Percentiles rank a stretch among this genome's conserved stretches.
These are phyloP conservation scores for Fragum fragum DNA, from an alignment of 2,888 invertebrate genomes.

Conservation along the genomic window DNA sequence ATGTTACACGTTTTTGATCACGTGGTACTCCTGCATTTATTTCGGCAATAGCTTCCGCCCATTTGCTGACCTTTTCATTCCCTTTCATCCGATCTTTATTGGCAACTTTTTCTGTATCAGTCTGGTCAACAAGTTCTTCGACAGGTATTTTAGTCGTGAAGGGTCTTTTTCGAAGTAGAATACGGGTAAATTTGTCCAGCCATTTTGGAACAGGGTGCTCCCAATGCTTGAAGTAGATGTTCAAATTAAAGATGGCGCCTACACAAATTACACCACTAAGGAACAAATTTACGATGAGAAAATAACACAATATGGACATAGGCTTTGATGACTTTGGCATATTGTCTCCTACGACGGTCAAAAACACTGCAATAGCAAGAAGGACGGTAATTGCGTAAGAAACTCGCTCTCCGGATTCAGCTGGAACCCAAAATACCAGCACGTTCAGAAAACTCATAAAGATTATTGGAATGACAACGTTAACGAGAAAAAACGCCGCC, in stretches of 20 bases:
- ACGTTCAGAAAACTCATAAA: slow-evolving; percentile 66
- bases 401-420: slow-evolving; percentile 66
- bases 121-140: not conserved
- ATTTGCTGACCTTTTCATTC: not conserved
- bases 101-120: not conserved
- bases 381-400: slow-evolving; percentile 68
- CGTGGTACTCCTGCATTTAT: slow-evolving; percentile 1
- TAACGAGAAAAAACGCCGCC: slow-evolving; percentile 63
- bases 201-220: slow-evolving; percentile 5
- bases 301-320: slow-evolving; percentile 67
- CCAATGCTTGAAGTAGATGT: slow-evolving; percentile 49
- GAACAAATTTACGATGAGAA: slow-evolving; percentile 58
- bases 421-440: slow-evolving; percentile 63
- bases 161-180: not conserved
- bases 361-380: slow-evolving; percentile 68
- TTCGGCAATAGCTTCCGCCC: slow-evolving; percentile 9
- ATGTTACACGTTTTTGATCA: slow-evolving; percentile 15
- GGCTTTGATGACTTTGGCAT: slow-evolving; percentile 65
- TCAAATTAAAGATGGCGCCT: slow-evolving; percentile 60
- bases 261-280: slow-evolving; percentile 60
- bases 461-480: slow-evolving; percentile 67
- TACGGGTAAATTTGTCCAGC: not conserved
- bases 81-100: not conserved
- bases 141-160: not conserved
- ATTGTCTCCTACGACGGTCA: slow-evolving; percentile 68